A percentile compares a stretch with the other conserved stretches of the same genome.
phyloP scores from a whole-genome alignment of 2,888 invertebrate species.

The Nomada fucata region DNA sequence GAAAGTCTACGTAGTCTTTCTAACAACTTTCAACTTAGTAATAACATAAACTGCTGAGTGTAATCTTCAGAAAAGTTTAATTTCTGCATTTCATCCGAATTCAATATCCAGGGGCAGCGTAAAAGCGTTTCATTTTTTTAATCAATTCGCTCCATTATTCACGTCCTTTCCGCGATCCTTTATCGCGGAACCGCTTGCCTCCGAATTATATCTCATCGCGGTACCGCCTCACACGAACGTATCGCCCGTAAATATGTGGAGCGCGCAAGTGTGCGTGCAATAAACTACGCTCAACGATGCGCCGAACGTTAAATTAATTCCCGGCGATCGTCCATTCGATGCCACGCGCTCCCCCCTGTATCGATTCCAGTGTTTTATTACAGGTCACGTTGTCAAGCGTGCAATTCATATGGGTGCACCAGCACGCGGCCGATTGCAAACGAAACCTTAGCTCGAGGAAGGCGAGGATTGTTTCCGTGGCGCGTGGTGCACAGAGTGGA shows the following conservation, averaged over 20 bases:
- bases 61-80: no score
- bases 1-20: no score
- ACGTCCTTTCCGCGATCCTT: no score
- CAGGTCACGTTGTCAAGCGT: neutral
- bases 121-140: no score
- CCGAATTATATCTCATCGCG: no score
- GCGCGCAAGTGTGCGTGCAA: neutral
- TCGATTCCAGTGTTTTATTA: conserved; percentile 43
- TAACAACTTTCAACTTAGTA: no score
- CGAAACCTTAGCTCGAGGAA: conserved; percentile 1
- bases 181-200: no score
- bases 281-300: neutral
- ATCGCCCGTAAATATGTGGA: neutral
- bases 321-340: neutral
- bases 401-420: neutral
- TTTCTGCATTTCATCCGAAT: no score
- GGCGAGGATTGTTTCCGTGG: neutral
- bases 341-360: conserved; percentile 3
- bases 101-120: no score
- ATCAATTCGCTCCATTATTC: no score
- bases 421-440: neutral
- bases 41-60: no score
- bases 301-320: neutral
- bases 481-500: neutral
- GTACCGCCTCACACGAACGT: neutral